Evolutionary conservation across 1,140 invertebrate genomes (phyloP).

Genomic region (Drosophila carrolli): DNA sequence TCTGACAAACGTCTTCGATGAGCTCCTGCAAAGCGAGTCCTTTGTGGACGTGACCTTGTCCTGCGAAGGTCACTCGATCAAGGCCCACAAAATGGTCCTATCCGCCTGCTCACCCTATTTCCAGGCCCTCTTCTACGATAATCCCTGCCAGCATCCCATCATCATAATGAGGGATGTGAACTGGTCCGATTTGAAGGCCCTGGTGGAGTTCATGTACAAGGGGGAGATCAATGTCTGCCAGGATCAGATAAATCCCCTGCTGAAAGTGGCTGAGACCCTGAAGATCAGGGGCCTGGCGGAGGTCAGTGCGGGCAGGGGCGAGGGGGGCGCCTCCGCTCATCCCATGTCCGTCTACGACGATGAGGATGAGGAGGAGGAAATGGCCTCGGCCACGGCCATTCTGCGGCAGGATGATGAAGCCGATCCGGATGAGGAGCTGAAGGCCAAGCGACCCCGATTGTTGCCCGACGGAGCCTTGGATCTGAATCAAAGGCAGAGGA

Average conservation of each 20-base stretch:
- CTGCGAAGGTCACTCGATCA: constrained; percentile 95
- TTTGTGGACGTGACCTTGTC: constrained; percentile 97
- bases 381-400: constrained; percentile 52
- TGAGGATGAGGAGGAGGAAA: constrained; percentile 77
- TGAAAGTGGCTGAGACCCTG: constrained; percentile 93
- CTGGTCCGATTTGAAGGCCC: constrained; percentile 94
- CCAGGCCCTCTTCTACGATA: constrained; percentile 95
- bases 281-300: constrained; percentile 95
- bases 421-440: constrained; percentile 55
- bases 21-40: constrained; percentile 94
- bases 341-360: constrained; percentile 84
- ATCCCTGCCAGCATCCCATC: constrained; percentile 95
- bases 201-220: constrained; percentile 97
- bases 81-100: constrained; percentile 96
- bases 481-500: constrained; percentile 70
- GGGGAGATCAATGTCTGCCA: constrained; percentile 96
- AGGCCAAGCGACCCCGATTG: constrained; percentile 69
- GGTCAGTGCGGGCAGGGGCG: constrained; percentile 87
- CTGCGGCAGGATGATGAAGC: constrained; percentile 53
- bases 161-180: constrained; percentile 95
- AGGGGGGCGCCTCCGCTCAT: constrained; percentile 52
- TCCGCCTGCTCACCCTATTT: constrained; percentile 97
- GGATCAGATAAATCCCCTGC: constrained; percentile 93
- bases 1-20: constrained; percentile 95
- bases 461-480: constrained; percentile 53